Conservation (phyloP, 2,113 vertebrate genomes). For the Salvator merianae region DNA sequence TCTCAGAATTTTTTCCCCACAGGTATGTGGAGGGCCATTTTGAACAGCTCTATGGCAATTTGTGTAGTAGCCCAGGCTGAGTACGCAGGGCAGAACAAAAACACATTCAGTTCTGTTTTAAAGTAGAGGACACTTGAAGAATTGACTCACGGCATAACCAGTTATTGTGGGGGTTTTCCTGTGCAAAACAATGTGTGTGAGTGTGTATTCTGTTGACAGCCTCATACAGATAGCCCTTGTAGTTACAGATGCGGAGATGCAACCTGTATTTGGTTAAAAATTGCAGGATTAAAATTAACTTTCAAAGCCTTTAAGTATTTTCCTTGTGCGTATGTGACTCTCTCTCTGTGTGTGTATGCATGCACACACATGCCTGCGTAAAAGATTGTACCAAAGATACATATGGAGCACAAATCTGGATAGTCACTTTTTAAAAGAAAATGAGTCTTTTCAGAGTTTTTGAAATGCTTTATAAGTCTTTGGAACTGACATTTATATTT, state of each 20-base stretch:
- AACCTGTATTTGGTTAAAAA: too few relatives aligned
- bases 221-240: too few relatives aligned
- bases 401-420: constrained; percentile 51
- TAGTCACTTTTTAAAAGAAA: constrained; percentile 40
- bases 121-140: too few relatives aligned
- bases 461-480: constrained; percentile 19
- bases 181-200: too few relatives aligned
- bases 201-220: too few relatives aligned
- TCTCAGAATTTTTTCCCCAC: not conserved
- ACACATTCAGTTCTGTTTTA: constrained; percentile 27
- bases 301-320: too few relatives aligned
- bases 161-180: too few relatives aligned
- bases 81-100: not conserved
- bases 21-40: not conserved
- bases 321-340: too few relatives aligned
- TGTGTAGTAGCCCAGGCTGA: not conserved
- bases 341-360: too few relatives aligned
- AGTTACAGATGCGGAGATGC: too few relatives aligned
- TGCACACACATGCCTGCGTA: constrained; percentile 25
- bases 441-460: constrained; percentile 19
- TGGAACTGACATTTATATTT: constrained; percentile 23
- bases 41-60: not conserved
- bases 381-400: not conserved
- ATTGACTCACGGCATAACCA: too few relatives aligned
- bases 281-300: too few relatives aligned